Evolutionary conservation across 2,113 vertebrate genomes (phyloP).

Genomic region (Corythornis vintsioides): DNA sequence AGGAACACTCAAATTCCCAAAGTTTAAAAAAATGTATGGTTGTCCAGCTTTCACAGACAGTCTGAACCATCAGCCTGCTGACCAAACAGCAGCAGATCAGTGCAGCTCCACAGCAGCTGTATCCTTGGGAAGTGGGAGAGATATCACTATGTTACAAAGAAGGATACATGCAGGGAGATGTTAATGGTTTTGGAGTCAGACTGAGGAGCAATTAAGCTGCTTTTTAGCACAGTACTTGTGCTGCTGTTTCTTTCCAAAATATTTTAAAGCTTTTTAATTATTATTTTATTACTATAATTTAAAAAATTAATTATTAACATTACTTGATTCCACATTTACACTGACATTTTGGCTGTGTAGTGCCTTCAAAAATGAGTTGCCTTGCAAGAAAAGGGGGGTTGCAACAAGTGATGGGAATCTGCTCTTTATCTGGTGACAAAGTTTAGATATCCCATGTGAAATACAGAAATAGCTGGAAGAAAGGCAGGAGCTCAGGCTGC

Average conservation of each 20-base stretch:
- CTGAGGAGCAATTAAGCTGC: not conserved
- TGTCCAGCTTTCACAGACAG: not conserved
- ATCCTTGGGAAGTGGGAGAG: not conserved
- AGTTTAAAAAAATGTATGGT: not conserved
- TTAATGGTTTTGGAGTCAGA: not conserved
- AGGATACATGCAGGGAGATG: not conserved
- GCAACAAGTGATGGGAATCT: not conserved
- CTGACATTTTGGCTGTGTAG: not conserved
- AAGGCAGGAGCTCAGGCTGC: not conserved
- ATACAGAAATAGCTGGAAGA: not conserved
- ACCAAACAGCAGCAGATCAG: not conserved
- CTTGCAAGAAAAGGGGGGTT: not conserved
- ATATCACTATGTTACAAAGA: rapidly evolving
- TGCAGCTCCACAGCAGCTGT: not conserved
- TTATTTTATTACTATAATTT: too few relatives aligned
- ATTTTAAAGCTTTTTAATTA: too few relatives aligned
- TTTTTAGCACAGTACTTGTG: not conserved
- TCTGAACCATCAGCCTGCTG: not conserved
- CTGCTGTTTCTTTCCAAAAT: not conserved
- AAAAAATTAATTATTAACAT: not conserved
- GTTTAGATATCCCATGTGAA: not conserved
- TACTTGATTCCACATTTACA: not conserved
- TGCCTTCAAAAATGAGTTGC: not conserved
- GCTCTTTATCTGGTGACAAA: not conserved
- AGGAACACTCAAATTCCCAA: not conserved